phyloP scores from a whole-genome alignment of 1,140 invertebrate species.

The Halyomorpha halys region DNA sequence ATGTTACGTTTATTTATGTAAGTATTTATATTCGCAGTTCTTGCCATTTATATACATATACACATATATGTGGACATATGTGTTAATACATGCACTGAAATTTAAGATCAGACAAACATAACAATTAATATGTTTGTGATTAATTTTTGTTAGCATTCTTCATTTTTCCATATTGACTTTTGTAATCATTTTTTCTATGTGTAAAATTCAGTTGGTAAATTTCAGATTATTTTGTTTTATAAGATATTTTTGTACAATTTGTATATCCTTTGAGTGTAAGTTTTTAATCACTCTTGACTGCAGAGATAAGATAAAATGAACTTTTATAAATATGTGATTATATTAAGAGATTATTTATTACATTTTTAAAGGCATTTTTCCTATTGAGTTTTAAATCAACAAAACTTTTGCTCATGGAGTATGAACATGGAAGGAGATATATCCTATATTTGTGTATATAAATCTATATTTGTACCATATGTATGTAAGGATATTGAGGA shows the following conservation, averaged over 20 bases:
- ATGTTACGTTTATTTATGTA: slow-evolving; percentile 13
- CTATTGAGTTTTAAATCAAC: neutral
- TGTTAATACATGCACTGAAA: neutral
- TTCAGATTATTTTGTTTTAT: no score
- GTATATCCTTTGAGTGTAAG: no score
- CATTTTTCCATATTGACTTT: neutral
- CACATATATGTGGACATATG: slow-evolving; percentile 5
- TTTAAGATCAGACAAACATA: neutral
- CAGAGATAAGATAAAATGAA: neutral
- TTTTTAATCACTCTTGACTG: neutral
- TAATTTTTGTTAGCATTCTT: neutral
- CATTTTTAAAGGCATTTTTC: slow-evolving; percentile 3
- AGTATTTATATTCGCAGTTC: slow-evolving; percentile 2
- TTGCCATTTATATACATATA: slow-evolving; percentile 4
- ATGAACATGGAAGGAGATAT: neutral
- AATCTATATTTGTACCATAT: slow-evolving; percentile 16
- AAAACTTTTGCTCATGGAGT: slow-evolving; percentile 14
- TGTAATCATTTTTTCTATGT: neutral
- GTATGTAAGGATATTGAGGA: neutral
- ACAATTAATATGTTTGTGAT: neutral
- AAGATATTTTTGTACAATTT: no score
- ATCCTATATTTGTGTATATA: slow-evolving; percentile 15
- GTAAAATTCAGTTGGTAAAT: no score
- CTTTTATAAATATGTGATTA: neutral
- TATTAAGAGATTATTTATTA: neutral